These are phyloP conservation scores for Caenorhabditis inopinata DNA, from an alignment of 1,140 invertebrate genomes.

Conservation along the genomic window DNA sequence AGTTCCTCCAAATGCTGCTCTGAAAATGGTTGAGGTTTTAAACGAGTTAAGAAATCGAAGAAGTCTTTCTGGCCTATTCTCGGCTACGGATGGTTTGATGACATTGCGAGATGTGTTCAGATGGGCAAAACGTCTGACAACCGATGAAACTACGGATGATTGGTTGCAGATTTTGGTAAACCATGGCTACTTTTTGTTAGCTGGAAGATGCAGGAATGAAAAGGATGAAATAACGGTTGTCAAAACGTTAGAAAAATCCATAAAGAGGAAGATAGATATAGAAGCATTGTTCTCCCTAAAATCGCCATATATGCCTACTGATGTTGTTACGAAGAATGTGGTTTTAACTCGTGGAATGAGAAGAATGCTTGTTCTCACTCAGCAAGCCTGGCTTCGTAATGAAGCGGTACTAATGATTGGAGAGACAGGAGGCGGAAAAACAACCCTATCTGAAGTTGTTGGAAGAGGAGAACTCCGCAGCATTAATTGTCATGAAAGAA, in stretches of 20 bases:
- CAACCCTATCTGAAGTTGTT: slow-evolving; percentile 81
- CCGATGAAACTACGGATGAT: slow-evolving; percentile 75
- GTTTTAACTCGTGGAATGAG: slow-evolving; percentile 57
- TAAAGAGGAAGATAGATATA: slow-evolving; percentile 76
- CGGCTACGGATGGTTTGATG: slow-evolving; percentile 59
- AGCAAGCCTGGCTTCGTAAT: slow-evolving; percentile 79
- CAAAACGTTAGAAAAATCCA: slow-evolving; percentile 77
- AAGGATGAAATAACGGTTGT: slow-evolving; percentile 74
- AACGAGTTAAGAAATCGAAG: slow-evolving; percentile 57
- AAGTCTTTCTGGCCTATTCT: slow-evolving; percentile 54
- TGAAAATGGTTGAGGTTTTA: slow-evolving; percentile 90
- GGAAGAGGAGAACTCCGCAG: slow-evolving; percentile 69
- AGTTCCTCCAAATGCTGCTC: slow-evolving; percentile 78
- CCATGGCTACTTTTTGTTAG: slow-evolving; percentile 83
- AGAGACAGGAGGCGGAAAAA: slow-evolving; percentile 97
- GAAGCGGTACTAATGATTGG: slow-evolving; percentile 95
- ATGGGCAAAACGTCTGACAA: slow-evolving; percentile 86
- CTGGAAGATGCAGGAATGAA: slow-evolving; percentile 82
- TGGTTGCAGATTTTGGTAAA: slow-evolving; percentile 96
- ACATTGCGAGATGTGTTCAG: slow-evolving; percentile 81
- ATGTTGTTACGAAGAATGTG: slow-evolving; percentile 69
- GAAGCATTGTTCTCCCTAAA: slow-evolving; percentile 78
- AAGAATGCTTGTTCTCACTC: slow-evolving; percentile 87
- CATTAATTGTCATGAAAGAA: slow-evolving; percentile 98
- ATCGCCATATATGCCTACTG: slow-evolving; percentile 70